A percentile compares a stretch with the other conserved stretches of the same genome.
Conservation (phyloP, 2,797 vertebrate species). For the Neosilurus hyrtlii region DNA sequence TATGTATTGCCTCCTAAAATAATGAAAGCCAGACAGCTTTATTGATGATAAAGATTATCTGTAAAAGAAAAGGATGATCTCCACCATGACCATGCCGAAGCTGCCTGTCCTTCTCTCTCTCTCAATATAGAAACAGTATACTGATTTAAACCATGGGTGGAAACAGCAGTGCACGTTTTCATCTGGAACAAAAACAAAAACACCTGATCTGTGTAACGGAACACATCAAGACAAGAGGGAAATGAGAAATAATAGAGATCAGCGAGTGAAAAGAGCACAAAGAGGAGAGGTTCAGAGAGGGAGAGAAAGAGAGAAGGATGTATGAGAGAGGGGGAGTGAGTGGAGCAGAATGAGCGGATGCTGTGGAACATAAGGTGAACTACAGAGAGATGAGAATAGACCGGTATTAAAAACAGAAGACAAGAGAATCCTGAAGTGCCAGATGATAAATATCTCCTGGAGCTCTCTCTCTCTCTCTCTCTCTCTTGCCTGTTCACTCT, state of each 20-base stretch:
- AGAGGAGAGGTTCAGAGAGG: background rate
- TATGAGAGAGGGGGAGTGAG: background rate
- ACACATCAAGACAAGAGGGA: slow-evolving; percentile 44
- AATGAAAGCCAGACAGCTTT: too few species aligned
- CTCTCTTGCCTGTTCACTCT: background rate
- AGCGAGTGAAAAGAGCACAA: slow-evolving; percentile 30
- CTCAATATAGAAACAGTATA: background rate
- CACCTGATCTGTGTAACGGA: slow-evolving; percentile 45
- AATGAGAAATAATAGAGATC: slow-evolving; percentile 51
- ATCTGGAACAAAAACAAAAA: slow-evolving; percentile 49
- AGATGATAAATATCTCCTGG: slow-evolving; percentile 13
- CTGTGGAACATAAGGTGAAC: slow-evolving; percentile 15
- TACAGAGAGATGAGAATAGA: slow-evolving; percentile 21
- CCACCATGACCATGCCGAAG: background rate
- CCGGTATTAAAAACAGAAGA: slow-evolving; percentile 18
- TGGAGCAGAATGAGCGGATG: background rate
- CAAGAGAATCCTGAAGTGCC: background rate
- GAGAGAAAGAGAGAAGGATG: slow-evolving; percentile 29
- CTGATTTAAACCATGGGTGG: background rate
- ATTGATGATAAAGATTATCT: too few species aligned
- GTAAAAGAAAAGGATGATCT: background rate
- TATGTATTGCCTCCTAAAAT: too few species aligned
- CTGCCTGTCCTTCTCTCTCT: background rate
- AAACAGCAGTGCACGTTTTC: slow-evolving; percentile 36
- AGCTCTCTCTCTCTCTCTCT: background rate